Evolutionary conservation across 2,113 vertebrate species (phyloP), one percentile per base, ranked within the genome.

Genomic region (Illadopsis cleaveri): DNA sequence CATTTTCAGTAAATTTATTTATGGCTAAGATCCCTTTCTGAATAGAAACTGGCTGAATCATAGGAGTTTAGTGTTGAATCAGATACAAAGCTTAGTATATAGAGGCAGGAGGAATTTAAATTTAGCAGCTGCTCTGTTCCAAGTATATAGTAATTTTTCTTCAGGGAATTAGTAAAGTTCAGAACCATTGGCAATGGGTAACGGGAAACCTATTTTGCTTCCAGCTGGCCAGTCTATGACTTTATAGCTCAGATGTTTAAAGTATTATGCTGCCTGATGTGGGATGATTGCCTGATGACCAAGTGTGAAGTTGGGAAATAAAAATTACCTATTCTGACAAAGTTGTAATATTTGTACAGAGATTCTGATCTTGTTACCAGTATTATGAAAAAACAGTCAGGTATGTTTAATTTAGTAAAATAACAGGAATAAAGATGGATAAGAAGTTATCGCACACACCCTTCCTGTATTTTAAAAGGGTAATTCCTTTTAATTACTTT

Each of bases 141-240:
- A 96, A 94, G 45, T 53, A 92, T 76, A 87, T 8, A 94, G 85
- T 97, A 53, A 94, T 95, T 97, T 93, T 95, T 94, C 90, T 96
- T 95, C 40, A 94, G 87, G 90, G 94, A 95, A 91, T 80, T 85
- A 40, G 65, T 90, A 82, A 70, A 97, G 73, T 87, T 73, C 85
- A 94, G 84, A 89, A 95, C 69, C 61, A 87, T 69, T 96, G 96
- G 95, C 87, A 97, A 69, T 40, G 53, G 84, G 70, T 60, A 85
- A 95, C 40, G 90, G 81, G 94, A 96, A 96, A 96, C 37, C 82
- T 90, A 85, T 72, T 94, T 56, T 88, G 24, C 85, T 93, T 96
- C 95, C 95, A 96, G 90, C 90, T 94, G 95, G 94, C 94, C 40
- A 51, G n/a, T 56, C 57, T 64, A 25, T 1, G 10, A 71, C 38